Evolutionary conservation across 2,797 vertebrate genomes (phyloP), one percentile per base, ranked within the genome.

Genomic region (Cichlasoma orientale): DNA sequence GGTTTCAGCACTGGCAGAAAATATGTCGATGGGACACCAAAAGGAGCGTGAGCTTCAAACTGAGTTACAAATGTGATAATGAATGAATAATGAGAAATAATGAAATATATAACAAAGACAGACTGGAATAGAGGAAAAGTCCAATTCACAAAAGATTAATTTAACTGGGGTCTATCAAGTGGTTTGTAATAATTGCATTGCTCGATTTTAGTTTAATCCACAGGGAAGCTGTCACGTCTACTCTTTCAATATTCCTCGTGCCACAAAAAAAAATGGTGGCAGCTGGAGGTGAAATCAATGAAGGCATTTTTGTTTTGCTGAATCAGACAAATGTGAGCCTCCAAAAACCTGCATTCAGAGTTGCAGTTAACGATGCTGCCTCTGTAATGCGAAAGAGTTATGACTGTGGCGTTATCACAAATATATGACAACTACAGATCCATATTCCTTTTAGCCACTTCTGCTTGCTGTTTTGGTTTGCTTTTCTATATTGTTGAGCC

Each of bases 131-230:
- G n/a, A 25, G 57, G 55, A 74, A 82, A 78, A 77, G 75, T 81
- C 78, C 63, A 38, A 44, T 81, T 86, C 82, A 72, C 72, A 68
- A 27, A 74, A 75, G 85, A 81, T 79, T 78, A 66, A 82, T 89
- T 88, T 84, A 25, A 83, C 80, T 54, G 44, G 1, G 31, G 69
- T 21, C 29, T 79, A 78, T 80, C 8, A 18, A 86, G 80, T 84
- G 85, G 88, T 87, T 88, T 90, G 84, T 78, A 87, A 89, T 90
- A 86, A 88, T 82, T 88, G 77, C 21, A 9, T 56, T 18, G 72
- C 74, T 85, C 10, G 6, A 27, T 75, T 72, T 69, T 73, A 58
- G 70, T 88, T 84, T 74, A 86, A 85, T 90, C 88, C 86, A 78
- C 77, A 57, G 89, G 84, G 85, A 87, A 86, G 89, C 71, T 79